Evolutionary conservation across 2,888 invertebrate genomes (phyloP), one percentile per base, ranked within the genome.

Genomic region (Catocala fraxini): DNA sequence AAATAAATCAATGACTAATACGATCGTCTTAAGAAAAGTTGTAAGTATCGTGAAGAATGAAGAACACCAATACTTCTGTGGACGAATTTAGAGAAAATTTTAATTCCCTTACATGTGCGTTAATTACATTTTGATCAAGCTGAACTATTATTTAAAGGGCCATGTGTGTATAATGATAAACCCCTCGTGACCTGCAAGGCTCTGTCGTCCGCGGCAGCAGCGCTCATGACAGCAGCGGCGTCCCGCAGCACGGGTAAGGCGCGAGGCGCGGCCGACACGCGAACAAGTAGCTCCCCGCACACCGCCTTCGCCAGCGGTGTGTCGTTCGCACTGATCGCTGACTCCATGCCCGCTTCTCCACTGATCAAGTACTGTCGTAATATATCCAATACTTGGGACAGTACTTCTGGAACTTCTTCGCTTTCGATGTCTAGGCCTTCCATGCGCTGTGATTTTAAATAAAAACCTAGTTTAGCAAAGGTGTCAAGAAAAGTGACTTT

Each of bases 201-300:
- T 68, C 89, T 86, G 47, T 92, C 90, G 33, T 92, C 91, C 11
- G 91, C 91, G 0, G 86, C 87, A 0, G 86, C 83, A 0, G 82
- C 83, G 4, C 85, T 71, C 85, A 94, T 79, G 0, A 92, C 81
- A 1, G 84, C 77, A 0, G 97, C 96, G 0, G 97, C 97, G 15
- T 96, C 95, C 56, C 97, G 95, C 48, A 97, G 94, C 0, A 97
- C 87, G 35, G 88, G 69, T 0, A 59, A 41, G 34, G 58, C 51
- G 1, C 54, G 49, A 0, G 63, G 95, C 0, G 97, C 87, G 15
- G 87, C 70, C 0, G 94, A 94, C 33, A 86, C 88, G 6, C 94
- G 81, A 35, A 90, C 83, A 12, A 93, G 68, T 13, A 94, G 68
- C 68, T 93, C 93, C 43, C 69, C 77, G 63, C 88, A 89, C 25